Base-by-base conservation (phyloP, 2,113 vertebrate species). In the Spheniscus mendiculus region DNA sequence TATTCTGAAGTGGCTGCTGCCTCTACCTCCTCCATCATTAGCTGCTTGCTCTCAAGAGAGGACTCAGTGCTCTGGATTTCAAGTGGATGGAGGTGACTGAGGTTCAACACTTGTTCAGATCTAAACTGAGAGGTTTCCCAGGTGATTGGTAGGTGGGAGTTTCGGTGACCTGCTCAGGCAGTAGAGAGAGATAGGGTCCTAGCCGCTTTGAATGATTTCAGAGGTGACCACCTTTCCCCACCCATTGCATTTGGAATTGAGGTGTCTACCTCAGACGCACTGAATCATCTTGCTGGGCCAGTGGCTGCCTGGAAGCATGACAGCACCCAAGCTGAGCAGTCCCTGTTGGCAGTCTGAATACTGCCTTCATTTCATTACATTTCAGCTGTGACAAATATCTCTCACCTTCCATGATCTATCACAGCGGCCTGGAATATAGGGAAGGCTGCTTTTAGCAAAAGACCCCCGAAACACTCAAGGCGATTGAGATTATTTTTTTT, bases 21-120 rank as follows among this genome's bases (percentile, higher is more conserved):
- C 84, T 97, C 96, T 96, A 97, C 96, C 85, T 97, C 89, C 91
- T 93, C 93, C 90, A 95, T 94, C 96, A 95, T 96, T 97, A 97
- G 85, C 95, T 96, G 95, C 87, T 95, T 96, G 71, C 88, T 95
- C 93, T 97, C 82, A 95, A 95, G 95, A 96, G 82, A 97, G 29
- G 49, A 93, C 87, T 95, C 90, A n/a, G 63, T 96, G 92, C 96
- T 94, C 91, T 85, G 96, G 89, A 78, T 97, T 96, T 97, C 95
- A 96, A 97, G 96, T 95, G 96, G 95, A 89, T 91, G 89, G 94
- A 96, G 95, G 94, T 90, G 95, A 92, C 70, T 77, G 90, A 93
- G 65, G 92, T 96, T 96, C 92, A 97, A 62, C 84, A 94, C 90
- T 96, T 91, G 67, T 93, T 91, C 84, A 93, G 87, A 90, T 97